phyloP scores from a whole-genome alignment of 2,797 vertebrate species.

The Poecile montanus region DNA sequence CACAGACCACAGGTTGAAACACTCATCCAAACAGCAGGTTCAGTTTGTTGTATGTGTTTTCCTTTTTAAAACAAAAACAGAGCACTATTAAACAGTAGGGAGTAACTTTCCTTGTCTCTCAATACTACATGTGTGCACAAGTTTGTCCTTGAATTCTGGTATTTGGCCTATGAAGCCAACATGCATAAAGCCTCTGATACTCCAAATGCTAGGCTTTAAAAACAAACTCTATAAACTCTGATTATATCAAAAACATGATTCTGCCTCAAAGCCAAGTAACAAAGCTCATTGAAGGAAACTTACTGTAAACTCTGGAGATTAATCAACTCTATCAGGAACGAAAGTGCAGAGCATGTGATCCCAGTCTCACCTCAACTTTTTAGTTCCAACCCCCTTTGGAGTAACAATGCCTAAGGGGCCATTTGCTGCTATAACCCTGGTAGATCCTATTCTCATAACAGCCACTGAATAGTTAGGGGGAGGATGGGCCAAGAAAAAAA shows the following conservation, averaged over 20 bases:
- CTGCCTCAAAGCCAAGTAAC: slow-evolving; percentile 56
- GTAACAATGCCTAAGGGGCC: background rate
- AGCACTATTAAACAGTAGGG: slow-evolving; percentile 9
- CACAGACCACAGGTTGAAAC: slow-evolving; percentile 49
- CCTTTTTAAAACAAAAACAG: slow-evolving; percentile 37
- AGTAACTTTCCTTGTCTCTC: slow-evolving; percentile 43
- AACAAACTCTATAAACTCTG: slow-evolving; percentile 44
- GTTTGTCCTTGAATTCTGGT: slow-evolving; percentile 55
- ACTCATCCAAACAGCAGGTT: slow-evolving; percentile 40
- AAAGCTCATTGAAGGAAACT: slow-evolving; percentile 1
- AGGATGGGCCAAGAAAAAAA: background rate
- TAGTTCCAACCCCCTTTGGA: background rate
- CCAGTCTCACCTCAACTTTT: background rate
- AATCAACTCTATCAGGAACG: slow-evolving; percentile 30
- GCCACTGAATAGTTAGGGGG: background rate
- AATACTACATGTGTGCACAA: slow-evolving; percentile 49
- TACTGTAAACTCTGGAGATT: slow-evolving; percentile 21
- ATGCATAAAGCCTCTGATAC: background rate
- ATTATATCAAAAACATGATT: slow-evolving; percentile 44
- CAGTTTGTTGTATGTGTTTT: slow-evolving; percentile 42
- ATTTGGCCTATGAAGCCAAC: slow-evolving; percentile 45
- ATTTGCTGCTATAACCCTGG: background rate
- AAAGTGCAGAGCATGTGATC: background rate
- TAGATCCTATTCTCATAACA: background rate
- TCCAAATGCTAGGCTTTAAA: background rate